These are phyloP conservation scores for Cnemophilus loriae DNA, from an alignment of 2,113 vertebrate species.

Conservation along the genomic window DNA sequence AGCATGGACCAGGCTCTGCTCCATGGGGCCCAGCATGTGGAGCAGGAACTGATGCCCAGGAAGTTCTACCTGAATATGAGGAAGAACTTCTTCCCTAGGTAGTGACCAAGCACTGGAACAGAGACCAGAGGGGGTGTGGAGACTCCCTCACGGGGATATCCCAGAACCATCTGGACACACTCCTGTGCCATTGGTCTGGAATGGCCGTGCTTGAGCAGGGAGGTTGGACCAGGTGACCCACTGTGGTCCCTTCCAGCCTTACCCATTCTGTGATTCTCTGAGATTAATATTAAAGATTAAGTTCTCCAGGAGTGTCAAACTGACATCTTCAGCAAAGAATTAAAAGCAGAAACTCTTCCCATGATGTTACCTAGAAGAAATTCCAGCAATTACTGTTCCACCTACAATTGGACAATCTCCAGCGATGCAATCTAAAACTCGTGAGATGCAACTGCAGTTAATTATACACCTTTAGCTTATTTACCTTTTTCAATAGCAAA, in stretches of 20 bases:
- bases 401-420: conserved; percentile 36
- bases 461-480: conserved; percentile 55
- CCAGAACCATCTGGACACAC: neutral
- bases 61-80: neutral
- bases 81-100: neutral
- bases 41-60: neutral
- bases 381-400: conserved; percentile 53
- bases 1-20: neutral
- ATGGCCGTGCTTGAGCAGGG: neutral
- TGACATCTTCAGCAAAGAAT: conserved; percentile 32
- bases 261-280: neutral
- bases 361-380: conserved; percentile 49
- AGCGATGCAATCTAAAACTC: conserved; percentile 44
- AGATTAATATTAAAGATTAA: neutral
- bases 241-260: neutral
- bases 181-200: neutral
- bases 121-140: neutral
- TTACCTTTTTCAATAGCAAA: conserved; percentile 64
- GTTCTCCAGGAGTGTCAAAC: neutral
- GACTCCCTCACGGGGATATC: neutral
- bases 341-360: conserved; percentile 50
- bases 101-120: neutral
- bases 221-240: neutral
- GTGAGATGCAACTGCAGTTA: conserved; percentile 29
- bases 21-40: neutral